Base-by-base conservation (phyloP, 2,888 invertebrate genomes). In the Tanytarsus gracilentus region DNA sequence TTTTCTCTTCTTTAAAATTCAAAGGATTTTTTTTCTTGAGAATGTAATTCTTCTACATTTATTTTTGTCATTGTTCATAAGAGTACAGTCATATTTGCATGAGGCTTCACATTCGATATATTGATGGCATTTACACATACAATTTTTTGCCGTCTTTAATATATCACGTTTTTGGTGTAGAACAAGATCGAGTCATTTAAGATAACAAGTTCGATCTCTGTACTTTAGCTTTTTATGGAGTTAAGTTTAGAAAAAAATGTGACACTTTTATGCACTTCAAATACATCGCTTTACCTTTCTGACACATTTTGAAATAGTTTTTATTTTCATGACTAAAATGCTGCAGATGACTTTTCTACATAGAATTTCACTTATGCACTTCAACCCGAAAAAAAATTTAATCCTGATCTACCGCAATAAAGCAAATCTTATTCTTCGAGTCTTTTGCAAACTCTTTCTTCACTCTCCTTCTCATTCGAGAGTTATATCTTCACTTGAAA, bases 131-230 rank as follows among this genome's bases (percentile, higher is more conserved):
- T 58, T 58, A 58, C 39, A 30, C 58, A 58, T 27, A 58, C 27
- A 29, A 11, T 27, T 27, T 6, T 21, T 21, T 48, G 27, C 21
- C 44, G 48, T 48, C 44, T 58, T 58, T 58, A 58, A 58, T 58
- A 58, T 58, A 58, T 58, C 58, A 58, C 58, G 58, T 58, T 58
- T 58, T 48, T 58, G 48, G 48, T 58, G 58, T 58, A 58, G 44
- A 58, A 58, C 58, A 58, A 58, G 58, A 58, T 58, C 44, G 40
- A 58, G 48, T 58, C 58, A 58, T 58, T 58, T 40, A 21, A 58
- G 58, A 58, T 58, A 58, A 58, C 58, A 58, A 48, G 58, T 58
- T 58, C 58, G 44, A 48, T 11, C 44, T 11, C 18, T 36, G n/a
- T 36, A 14, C 36, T 6, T 14, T 14, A 44, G 23, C 44, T n/a